Base-by-base conservation (phyloP, 2,113 vertebrate genomes). In the Hystrix cristata region DNA sequence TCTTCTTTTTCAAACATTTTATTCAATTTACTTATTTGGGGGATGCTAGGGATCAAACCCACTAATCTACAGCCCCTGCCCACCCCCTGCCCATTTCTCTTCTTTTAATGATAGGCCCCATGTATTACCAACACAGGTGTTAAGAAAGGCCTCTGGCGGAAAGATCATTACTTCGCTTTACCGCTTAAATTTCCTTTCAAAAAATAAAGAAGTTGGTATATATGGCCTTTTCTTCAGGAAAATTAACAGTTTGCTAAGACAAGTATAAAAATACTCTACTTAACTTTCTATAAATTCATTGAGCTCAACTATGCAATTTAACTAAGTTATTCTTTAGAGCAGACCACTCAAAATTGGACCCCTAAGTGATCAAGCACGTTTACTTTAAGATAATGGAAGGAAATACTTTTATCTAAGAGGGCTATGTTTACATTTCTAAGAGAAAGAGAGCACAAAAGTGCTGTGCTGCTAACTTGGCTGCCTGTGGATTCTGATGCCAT, bases 221-320 rank as follows among this genome's bases (percentile, higher is more conserved):
- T 6, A 31, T 87, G 46, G 11, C 48, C 78, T 87, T 46, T 92
- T 74, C 53, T 87, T 74, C 71, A 84, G 25, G 92, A 89, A 93
- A 96, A 85, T 57, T 46, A 87, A 91, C 13, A 80, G 65, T 95
- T 88, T 91, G 46, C 51, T 43, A 57, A 81, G 11, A 62, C 53
- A 78, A 92, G 43, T 9, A 60, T 60, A 97, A 96, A 96, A 96
- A 90, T 57, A 69, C 46, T 82, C 91, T 72, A 91, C 80, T 88
- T 94, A 79, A 90, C 59, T 93, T 84, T 84, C 51, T 15, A 67
- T 69, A 34, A 29, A 53, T 64, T 69, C 71, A 62, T 72, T 60
- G 80, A 79, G 85, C 25, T 84, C 91, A 90, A 88, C 65, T 74
- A 60, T 81, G 57, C 60, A 88, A 59, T 79, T 87, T 65, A 84